Evolutionary conservation across 2,797 vertebrate genomes (phyloP).

Genomic region (Sebastes steindachneri): DNA sequence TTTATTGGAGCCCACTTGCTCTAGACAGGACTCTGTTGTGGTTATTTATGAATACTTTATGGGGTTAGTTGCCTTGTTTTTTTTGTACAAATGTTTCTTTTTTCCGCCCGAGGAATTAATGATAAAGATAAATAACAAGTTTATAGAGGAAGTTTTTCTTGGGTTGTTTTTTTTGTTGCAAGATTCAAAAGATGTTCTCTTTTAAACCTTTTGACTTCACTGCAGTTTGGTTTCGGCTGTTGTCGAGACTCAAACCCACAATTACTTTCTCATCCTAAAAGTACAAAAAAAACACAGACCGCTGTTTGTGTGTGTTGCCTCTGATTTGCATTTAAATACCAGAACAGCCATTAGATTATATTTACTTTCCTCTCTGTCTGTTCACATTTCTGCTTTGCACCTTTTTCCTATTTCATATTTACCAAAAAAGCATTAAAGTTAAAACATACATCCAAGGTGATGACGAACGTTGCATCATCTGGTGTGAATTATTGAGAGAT

Average conservation of each 20-base stretch:
- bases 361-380: conserved; percentile 24
- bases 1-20: conserved; percentile 50
- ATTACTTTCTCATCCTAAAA: conserved; percentile 32
- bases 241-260: conserved; percentile 36
- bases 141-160: conserved; percentile 36
- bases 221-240: conserved; percentile 18
- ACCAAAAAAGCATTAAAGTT: conserved; percentile 51
- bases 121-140: conserved; percentile 32
- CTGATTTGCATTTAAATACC: conserved; percentile 33
- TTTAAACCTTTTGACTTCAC: conserved; percentile 14
- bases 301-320: conserved; percentile 1
- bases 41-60: conserved; percentile 59
- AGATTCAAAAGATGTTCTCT: conserved; percentile 28
- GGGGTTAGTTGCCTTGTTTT: conserved; percentile 9
- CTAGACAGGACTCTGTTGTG: conserved; percentile 46
- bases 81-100: conserved; percentile 14
- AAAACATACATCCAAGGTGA: conserved; percentile 63
- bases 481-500: conserved; percentile 78
- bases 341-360: conserved; percentile 9
- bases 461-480: conserved; percentile 78
- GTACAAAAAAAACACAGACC: neutral
- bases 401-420: conserved; percentile 37
- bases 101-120: conserved; percentile 15
- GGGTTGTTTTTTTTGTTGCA: conserved; percentile 27
- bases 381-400: conserved; percentile 13